These are phyloP conservation scores for Salmo trutta DNA, from an alignment of 2,797 vertebrate species.

Conservation along the genomic window DNA sequence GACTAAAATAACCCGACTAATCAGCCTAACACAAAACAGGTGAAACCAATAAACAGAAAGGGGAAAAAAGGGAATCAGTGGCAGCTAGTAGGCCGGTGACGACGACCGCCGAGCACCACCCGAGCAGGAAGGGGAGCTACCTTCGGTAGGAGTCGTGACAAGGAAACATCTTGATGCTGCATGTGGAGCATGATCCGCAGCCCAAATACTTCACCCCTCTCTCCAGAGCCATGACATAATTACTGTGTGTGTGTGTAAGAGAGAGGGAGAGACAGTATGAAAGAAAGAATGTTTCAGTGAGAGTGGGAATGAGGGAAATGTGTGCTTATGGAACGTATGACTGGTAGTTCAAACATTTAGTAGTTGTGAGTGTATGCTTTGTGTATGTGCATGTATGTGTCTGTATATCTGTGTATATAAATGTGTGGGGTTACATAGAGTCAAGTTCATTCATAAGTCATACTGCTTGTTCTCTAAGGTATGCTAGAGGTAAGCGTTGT, in stretches of 20 bases:
- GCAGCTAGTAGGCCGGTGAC: too few species aligned
- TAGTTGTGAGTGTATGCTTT: background rate
- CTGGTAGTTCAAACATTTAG: background rate
- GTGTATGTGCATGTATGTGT: background rate
- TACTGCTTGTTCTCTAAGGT: background rate
- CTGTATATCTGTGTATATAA: background rate
- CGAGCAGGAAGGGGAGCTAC: too few species aligned
- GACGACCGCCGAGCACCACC: too few species aligned
- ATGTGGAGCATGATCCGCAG: constrained; percentile 1
- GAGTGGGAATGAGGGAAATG: background rate
- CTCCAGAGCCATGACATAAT: background rate
- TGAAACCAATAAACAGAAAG: too few species aligned
- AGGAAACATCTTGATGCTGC: constrained; percentile 10
- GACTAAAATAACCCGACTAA: too few species aligned
- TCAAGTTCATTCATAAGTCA: background rate
- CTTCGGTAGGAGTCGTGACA: too few species aligned
- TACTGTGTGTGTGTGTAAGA: constrained; percentile 4
- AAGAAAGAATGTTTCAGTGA: background rate
- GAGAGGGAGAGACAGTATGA: background rate
- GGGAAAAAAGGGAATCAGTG: too few species aligned
- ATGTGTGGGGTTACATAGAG: background rate
- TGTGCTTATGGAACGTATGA: background rate
- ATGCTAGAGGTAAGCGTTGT: background rate
- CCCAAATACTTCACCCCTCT: constrained; percentile 11
- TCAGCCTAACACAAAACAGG: too few species aligned